Conservation (phyloP, 1,140 invertebrate species). For the Saxidomus purpurata region DNA sequence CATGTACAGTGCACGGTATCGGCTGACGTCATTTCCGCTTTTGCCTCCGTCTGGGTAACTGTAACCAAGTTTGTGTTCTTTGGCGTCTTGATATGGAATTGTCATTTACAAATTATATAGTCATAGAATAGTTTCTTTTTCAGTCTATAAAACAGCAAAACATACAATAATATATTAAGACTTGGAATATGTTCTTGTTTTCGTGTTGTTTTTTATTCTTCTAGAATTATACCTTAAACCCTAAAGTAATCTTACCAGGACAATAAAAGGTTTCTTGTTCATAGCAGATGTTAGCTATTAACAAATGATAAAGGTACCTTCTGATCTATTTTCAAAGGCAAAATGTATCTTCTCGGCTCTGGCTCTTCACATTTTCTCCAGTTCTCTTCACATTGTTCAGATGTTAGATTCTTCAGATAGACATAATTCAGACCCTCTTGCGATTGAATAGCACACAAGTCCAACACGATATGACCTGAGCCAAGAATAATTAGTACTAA, state of each 20-base stretch:
- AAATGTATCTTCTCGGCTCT: neutral
- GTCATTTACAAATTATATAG: no score
- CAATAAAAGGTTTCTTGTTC: no score
- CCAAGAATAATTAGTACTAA: no score
- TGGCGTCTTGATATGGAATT: neutral
- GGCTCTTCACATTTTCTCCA: neutral
- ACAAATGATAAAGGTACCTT: neutral
- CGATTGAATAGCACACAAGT: neutral
- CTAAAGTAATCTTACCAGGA: no score
- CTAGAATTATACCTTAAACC: no score
- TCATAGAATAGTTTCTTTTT: no score
- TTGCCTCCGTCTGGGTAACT: neutral
- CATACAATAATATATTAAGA: neutral
- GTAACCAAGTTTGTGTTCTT: neutral
- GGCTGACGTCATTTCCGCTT: neutral
- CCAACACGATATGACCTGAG: constrained; percentile 13
- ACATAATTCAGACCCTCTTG: neutral
- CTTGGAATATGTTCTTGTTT: no score
- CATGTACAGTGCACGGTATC: neutral
- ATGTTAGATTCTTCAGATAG: constrained; percentile 19
- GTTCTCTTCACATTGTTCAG: neutral
- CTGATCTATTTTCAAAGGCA: constrained; percentile 20
- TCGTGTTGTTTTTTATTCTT: no score
- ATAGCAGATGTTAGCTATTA: no score
- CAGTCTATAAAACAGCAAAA: neutral